These are phyloP conservation scores for Echiichthys vipera DNA, from an alignment of 2,797 vertebrate species.

Conservation along the genomic window DNA sequence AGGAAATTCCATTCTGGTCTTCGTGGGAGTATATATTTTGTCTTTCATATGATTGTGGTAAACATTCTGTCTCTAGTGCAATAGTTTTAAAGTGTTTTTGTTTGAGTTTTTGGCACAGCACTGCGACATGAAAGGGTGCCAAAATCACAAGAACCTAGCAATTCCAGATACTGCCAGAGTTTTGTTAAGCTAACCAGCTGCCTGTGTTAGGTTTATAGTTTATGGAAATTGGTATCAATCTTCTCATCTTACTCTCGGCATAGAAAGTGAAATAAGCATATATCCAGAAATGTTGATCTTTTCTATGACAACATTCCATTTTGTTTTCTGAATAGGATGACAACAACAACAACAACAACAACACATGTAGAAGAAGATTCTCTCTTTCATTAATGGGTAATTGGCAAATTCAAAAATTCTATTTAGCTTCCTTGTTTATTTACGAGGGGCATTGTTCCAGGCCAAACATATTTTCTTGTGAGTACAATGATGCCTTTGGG, in stretches of 20 bases:
- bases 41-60: slow-evolving; percentile 23
- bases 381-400: background rate
- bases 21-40: slow-evolving; percentile 11
- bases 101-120: no score
- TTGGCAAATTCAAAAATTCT: background rate
- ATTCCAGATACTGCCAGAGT: background rate
- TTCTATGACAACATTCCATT: background rate
- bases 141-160: background rate
- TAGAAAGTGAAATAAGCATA: background rate
- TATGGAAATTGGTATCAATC: background rate
- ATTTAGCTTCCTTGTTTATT: background rate
- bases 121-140: background rate
- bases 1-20: slow-evolving; percentile 16
- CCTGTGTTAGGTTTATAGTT: background rate
- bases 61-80: slow-evolving; percentile 11
- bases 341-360: background rate
- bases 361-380: background rate
- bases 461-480: background rate
- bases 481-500: no score
- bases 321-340: background rate
- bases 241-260: background rate
- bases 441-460: background rate
- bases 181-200: background rate
- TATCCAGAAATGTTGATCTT: background rate
- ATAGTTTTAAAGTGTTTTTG: slow-evolving; percentile 11